Evolutionary conservation across 2,888 invertebrate genomes (phyloP).

Genomic region (Athalia circularis): DNA sequence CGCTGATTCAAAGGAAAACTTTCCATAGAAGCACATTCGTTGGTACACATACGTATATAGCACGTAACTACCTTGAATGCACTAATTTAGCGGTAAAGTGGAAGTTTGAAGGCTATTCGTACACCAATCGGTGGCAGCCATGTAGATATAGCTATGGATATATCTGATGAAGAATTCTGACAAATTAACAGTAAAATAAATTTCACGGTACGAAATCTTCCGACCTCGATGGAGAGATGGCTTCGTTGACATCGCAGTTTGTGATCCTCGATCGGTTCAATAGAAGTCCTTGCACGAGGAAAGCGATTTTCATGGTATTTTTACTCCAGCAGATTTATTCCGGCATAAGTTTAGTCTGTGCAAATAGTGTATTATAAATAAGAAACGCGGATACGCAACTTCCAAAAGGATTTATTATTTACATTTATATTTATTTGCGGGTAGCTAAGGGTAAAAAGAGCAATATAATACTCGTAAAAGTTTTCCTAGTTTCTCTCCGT

Average conservation of each 20-base stretch:
- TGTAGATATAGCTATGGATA: background rate
- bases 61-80: background rate
- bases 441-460: conserved; percentile 2
- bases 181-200: conserved; percentile 15
- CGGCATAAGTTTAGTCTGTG: too few species aligned
- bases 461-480: conserved; percentile 25
- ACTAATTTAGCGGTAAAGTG: conserved; percentile 10
- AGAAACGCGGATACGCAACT: background rate
- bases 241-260: background rate
- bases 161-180: conserved; percentile 18
- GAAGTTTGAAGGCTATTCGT: background rate
- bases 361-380: background rate
- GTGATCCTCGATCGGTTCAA: background rate
- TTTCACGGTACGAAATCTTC: background rate
- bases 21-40: background rate
- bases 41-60: too few species aligned
- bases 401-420: background rate
- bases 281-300: too few species aligned
- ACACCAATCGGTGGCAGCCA: background rate
- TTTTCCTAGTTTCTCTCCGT: conserved; percentile 14
- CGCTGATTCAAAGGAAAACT: conserved; percentile 6
- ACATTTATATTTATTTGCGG: conserved; percentile 26
- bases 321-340: too few species aligned
- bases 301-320: too few species aligned
- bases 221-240: background rate